Percentiles rank a stretch among this genome's conserved stretches.
Evolutionary conservation across 2,888 invertebrate species (phyloP).

Genomic region (Aleiodes leptofemur): DNA sequence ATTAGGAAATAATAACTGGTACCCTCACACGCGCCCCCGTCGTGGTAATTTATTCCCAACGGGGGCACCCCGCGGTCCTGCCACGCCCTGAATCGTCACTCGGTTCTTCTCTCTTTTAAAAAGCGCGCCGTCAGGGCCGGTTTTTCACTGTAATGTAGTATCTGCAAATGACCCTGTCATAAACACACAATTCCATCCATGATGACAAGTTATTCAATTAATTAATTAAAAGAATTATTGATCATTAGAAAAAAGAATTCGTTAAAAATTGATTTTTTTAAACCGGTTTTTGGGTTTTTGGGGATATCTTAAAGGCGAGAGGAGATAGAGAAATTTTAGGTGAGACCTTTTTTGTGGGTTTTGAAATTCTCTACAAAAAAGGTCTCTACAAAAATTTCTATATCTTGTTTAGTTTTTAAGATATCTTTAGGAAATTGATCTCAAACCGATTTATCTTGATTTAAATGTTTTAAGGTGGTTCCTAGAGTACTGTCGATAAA

Average conservation of each 20-base stretch:
- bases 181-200: conserved; percentile 67
- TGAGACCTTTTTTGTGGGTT: too few species aligned
- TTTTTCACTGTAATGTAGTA: conserved; percentile 68
- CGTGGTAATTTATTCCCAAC: conserved; percentile 71
- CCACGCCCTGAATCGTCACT: conserved; percentile 71
- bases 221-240: conserved; percentile 35
- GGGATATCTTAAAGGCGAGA: too few species aligned
- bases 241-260: neutral
- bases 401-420: neutral
- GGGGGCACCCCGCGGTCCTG: conserved; percentile 70
- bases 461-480: too few species aligned
- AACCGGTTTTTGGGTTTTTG: too few species aligned
- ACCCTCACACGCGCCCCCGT: conserved; percentile 60
- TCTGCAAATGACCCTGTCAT: conserved; percentile 70
- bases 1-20: conserved; percentile 72
- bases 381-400: neutral
- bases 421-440: neutral
- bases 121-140: neutral
- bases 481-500: too few species aligned
- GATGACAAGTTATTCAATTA: conserved; percentile 46
- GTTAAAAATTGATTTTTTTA: neutral
- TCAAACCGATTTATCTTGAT: too few species aligned
- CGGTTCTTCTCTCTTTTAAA: neutral
- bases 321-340: too few species aligned
- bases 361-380: too few species aligned